phyloP scores from a whole-genome alignment of 2,113 vertebrate genomes.

The Gobius niger region DNA sequence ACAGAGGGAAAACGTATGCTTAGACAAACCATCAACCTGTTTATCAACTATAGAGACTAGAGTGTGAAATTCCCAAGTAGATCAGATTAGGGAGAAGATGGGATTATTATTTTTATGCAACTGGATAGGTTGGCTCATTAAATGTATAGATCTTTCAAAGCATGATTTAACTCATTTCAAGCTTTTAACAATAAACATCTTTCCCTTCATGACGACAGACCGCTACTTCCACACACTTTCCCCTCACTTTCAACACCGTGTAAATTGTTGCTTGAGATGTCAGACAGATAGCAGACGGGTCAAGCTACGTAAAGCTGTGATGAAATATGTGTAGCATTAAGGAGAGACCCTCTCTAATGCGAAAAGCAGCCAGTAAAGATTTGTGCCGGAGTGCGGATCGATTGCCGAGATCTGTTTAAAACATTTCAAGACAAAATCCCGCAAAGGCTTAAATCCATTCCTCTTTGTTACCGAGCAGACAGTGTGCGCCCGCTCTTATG shows the following conservation, averaged over 20 bases:
- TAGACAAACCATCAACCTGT: no score
- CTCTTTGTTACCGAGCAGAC: not conserved
- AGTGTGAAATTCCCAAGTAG: no score
- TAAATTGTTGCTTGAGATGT: slow-evolving; percentile 9
- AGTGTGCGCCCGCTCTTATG: not conserved
- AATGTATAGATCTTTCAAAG: no score
- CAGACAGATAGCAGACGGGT: not conserved
- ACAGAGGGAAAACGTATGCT: no score
- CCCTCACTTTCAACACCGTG: not conserved
- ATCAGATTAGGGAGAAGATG: no score
- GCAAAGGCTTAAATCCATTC: not conserved
- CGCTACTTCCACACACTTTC: not conserved
- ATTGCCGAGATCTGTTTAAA: slow-evolving; percentile 14
- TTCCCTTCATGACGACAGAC: no score
- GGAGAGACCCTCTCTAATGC: slow-evolving; percentile 7
- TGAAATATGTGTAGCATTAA: slow-evolving; percentile 11
- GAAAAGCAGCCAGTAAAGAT: slow-evolving; percentile 7
- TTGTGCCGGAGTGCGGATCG: slow-evolving; percentile 6
- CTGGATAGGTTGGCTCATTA: no score
- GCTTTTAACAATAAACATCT: no score
- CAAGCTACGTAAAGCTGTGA: slow-evolving; percentile 8
- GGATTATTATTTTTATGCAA: no score
- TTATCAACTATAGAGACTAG: no score
- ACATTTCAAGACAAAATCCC: slow-evolving; percentile 17
- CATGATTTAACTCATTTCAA: no score